These are phyloP conservation scores for Istiophorus platypterus DNA, from an alignment of 2,113 vertebrate species.

Conservation along the genomic window DNA sequence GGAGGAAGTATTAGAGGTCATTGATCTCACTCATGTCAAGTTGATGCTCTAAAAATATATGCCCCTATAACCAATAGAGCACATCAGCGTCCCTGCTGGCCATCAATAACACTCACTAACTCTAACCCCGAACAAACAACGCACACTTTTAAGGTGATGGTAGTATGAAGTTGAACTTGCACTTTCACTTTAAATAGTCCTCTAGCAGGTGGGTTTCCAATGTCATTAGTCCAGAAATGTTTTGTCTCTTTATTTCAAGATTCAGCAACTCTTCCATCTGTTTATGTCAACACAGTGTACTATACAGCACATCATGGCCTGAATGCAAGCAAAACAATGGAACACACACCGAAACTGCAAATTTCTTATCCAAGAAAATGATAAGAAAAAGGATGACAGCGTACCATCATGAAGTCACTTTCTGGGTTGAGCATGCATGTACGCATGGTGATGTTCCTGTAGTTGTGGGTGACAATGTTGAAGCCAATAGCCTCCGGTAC, in stretches of 20 bases:
- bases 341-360: background rate
- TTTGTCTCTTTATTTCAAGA: constrained; percentile 30
- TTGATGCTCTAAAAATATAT: constrained; percentile 9
- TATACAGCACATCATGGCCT: constrained; percentile 13
- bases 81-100: background rate
- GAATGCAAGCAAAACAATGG: constrained; percentile 22
- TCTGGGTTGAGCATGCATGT: constrained; percentile 91
- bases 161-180: constrained; percentile 15
- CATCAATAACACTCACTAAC: constrained; percentile 28
- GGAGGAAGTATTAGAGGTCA: constrained; percentile 11
- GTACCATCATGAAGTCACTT: constrained; percentile 87
- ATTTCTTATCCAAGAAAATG: background rate
- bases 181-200: constrained; percentile 25
- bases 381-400: background rate
- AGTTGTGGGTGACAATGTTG: constrained; percentile 85
- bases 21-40: constrained; percentile 10
- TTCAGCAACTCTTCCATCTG: background rate
- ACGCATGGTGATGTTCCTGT: constrained; percentile 78
- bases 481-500: constrained; percentile 94
- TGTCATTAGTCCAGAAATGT: constrained; percentile 18
- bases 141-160: background rate
- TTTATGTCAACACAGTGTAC: background rate
- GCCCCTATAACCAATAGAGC: constrained; percentile 12
- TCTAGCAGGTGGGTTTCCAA: constrained; percentile 17
- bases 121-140: constrained; percentile 15